Base-by-base conservation (phyloP, 2,888 invertebrate genomes). In the Lepetodrilus schrolli region DNA sequence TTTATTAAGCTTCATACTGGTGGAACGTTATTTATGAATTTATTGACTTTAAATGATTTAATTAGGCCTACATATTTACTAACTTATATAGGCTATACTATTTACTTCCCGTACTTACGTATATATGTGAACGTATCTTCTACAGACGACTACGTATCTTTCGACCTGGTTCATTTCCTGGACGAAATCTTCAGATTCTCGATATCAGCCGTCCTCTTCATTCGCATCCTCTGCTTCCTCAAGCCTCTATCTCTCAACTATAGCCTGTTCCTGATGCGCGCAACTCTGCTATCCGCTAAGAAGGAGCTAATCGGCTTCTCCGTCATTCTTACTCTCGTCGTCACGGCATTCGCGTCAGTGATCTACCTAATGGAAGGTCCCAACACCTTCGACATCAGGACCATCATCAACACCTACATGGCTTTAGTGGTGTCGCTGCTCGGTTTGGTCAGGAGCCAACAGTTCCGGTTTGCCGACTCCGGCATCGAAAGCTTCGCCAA, bases 191-290 rank as follows among this genome's bases (percentile, higher is more conserved):
- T 75, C 71, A 47, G 51, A 13, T 23, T 20, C 13, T 68, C 73
- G 17, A 17, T 80, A 0, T 69, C 74, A 8, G 8, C 51, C 10
- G 72, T 75, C 1, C 37, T 75, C 7, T 74, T 78, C 21, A 37
- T 80, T 4, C 68, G 48, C 7, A 74, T 77, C 1, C 26, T 80
- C 2, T 43, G 70, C 1, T 69, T 80, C 4, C 66, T 80, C 7
- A 47, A 73, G 37, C 80, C 80, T 10, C 38, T 80, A 21, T 49
- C 72, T 7, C 74, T 78, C 20, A 80, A 80, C 49, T 76, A 75
- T 20, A 51, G 74, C n/a, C 66, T 80, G n/a, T 77, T 72, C 47
- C 50, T 75, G 10, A 68, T 80, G 72, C 49, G 74, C 17, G 69
- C 66, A 34, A 74, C 77, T 5, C 50, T 80, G n/a, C 21, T 47